Base-by-base conservation (phyloP, 2,113 vertebrate genomes). In the Chaenocephalus aceratus region DNA sequence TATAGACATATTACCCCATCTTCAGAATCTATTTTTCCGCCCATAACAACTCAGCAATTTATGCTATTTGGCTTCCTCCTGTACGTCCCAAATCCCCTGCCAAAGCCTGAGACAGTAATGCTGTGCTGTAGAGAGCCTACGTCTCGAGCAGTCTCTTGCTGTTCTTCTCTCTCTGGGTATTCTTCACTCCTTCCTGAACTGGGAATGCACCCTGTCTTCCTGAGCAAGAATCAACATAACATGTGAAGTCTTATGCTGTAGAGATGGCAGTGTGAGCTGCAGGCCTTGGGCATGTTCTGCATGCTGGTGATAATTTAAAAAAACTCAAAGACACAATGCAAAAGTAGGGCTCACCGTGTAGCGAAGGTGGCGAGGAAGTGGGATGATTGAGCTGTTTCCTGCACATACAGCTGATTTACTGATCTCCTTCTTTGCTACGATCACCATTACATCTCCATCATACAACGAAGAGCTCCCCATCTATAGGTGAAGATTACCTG, bases 261-360 rank as follows among this genome's bases (percentile, higher is more conserved):
- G 87, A 89, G 77, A 88, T 88, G 84, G 85, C 88, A 77, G 76
- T 65, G 88, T 91, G 95, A 94, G 88, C 86, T 94, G 94, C 86
- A 95, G 95, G 94, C 96, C 94, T 88, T 94, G 94, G 96, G 96
- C 96, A 94, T 94, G 93, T 94, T 96, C 96, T 96, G 95, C 95
- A 94, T 94, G 94, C 93, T 90, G 85, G 94, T 91, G 95, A 97
- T 97, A 97, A 96, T 87, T 51, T 73, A 96, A 95, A 93, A 8
- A 30, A 5, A 41, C 36, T 6, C 36, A 36, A 87, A 94, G 77
- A 82, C 87, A 96, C 95, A 96, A 96, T 96, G 94, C 54, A 80
- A 80, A 85, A 75, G 83, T 72, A 61, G 81, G 84, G 77, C 63
- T 83, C 77, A 70, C 70, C 57, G 64, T 78, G 72, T 51, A 46